These are phyloP conservation scores for Poecile montanus DNA, from an alignment of 2,797 vertebrate species.

Conservation along the genomic window DNA sequence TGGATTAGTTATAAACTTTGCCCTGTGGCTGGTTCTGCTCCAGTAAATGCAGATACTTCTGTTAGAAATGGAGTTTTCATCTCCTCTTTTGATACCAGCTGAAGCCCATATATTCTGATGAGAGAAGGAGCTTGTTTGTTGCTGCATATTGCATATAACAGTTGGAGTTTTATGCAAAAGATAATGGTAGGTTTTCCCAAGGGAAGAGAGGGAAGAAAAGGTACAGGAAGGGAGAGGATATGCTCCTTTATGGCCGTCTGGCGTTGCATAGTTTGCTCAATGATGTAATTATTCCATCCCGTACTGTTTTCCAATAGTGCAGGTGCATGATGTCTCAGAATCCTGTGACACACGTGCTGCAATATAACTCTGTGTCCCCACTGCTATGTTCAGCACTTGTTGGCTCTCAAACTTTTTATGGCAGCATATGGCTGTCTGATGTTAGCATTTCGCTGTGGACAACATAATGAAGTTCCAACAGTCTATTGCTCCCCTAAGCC, in stretches of 20 bases:
- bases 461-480: conserved; percentile 19
- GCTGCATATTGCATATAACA: not conserved
- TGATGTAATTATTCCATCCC: not conserved
- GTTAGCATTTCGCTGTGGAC: conserved; percentile 5
- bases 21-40: conserved; percentile 28
- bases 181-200: not conserved
- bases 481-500: conserved; percentile 22
- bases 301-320: not conserved
- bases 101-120: not conserved
- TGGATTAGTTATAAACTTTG: conserved; percentile 7
- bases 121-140: not conserved
- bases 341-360: rapidly evolving
- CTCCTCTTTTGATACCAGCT: not conserved
- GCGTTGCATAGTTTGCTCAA: not conserved
- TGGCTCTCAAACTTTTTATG: conserved; percentile 43
- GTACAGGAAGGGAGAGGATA: not conserved
- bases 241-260: not conserved
- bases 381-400: not conserved
- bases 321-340: not conserved
- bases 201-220: not conserved
- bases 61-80: not conserved
- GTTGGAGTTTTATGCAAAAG: conserved; percentile 41
- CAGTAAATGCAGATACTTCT: conserved; percentile 16
- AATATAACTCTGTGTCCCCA: not conserved
- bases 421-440: conserved; percentile 51